Percentiles rank a stretch among this genome's conserved stretches.
Conservation (phyloP, 2,888 invertebrate genomes). For the Pheosia gnoma region DNA sequence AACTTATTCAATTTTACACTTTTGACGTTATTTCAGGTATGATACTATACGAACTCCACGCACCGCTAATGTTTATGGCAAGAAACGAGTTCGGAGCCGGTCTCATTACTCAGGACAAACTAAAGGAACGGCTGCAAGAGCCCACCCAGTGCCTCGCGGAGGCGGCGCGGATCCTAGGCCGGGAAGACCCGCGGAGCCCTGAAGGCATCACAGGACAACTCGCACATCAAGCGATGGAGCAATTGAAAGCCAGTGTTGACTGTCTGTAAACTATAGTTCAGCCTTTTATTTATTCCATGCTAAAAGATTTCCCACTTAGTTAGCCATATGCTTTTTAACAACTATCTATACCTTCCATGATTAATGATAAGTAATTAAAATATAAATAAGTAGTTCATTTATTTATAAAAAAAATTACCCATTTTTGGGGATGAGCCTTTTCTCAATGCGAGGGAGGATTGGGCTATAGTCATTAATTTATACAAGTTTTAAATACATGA, state of each 20-base stretch:
- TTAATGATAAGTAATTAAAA: too few relatives aligned
- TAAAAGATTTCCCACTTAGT: not conserved
- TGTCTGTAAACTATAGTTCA: slow-evolving; percentile 35
- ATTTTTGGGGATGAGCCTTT: too few relatives aligned
- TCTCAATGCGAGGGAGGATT: too few relatives aligned
- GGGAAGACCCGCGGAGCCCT: slow-evolving; percentile 87
- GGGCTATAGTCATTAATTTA: too few relatives aligned
- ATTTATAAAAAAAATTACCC: too few relatives aligned
- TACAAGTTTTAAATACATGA: slow-evolving; percentile 11
- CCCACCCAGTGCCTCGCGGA: slow-evolving; percentile 86
- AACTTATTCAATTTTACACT: too few relatives aligned
- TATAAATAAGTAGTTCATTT: too few relatives aligned
- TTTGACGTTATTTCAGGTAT: slow-evolving; percentile 78
- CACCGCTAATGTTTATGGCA: slow-evolving; percentile 88
- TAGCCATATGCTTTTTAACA: not conserved
- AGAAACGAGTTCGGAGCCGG: slow-evolving; percentile 86
- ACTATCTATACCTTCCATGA: too few relatives aligned
- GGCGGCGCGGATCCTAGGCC: slow-evolving; percentile 85
- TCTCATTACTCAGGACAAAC: slow-evolving; percentile 81
- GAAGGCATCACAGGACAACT: slow-evolving; percentile 87
- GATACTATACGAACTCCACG: slow-evolving; percentile 92
- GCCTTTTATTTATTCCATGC: not conserved
- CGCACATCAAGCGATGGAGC: slow-evolving; percentile 81
- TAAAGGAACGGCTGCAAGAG: slow-evolving; percentile 86
- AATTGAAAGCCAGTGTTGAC: slow-evolving; percentile 69